A percentile compares a stretch with the other conserved stretches of the same genome.
Conservation (phyloP, 1,140 invertebrate species). For the Phenacoccus solenopsis region DNA sequence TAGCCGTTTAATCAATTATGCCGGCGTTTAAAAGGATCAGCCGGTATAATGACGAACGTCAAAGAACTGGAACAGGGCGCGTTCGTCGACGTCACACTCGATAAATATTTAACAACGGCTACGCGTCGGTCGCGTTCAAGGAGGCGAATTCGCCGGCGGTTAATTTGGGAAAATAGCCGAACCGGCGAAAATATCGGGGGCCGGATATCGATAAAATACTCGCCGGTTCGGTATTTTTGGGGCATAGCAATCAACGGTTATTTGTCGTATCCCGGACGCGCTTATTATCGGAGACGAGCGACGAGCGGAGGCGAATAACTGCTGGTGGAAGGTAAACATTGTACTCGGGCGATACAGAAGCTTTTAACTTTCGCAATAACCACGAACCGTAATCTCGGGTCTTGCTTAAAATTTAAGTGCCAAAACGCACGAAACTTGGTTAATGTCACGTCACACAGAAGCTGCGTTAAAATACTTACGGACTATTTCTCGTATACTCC, state of each 20-base stretch:
- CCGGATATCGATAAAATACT: background rate
- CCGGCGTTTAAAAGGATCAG: too few species aligned
- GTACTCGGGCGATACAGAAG: background rate
- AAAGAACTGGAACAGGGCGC: too few species aligned
- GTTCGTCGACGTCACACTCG: too few species aligned
- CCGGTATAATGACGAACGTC: too few species aligned
- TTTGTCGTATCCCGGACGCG: background rate
- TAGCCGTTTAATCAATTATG: too few species aligned
- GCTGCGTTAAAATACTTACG: background rate
- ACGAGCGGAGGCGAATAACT: too few species aligned
- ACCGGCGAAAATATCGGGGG: background rate
- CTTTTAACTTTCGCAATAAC: background rate
- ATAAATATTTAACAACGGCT: too few species aligned
- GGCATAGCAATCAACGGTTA: background rate
- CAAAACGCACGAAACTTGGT: constrained; percentile 1
- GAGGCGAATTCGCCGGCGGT: too few species aligned
- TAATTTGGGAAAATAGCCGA: background rate
- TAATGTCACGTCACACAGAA: background rate
- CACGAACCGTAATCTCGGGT: background rate
- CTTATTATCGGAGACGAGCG: background rate
- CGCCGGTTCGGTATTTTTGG: too few species aligned
- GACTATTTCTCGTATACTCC: background rate
- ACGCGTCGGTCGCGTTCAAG: too few species aligned
- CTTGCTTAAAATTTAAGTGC: background rate
- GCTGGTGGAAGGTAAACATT: background rate